Percentiles rank a stretch among this genome's conserved stretches.
phyloP scores from a whole-genome alignment of 2,888 invertebrate genomes.

The Eubasilissa splendida region DNA sequence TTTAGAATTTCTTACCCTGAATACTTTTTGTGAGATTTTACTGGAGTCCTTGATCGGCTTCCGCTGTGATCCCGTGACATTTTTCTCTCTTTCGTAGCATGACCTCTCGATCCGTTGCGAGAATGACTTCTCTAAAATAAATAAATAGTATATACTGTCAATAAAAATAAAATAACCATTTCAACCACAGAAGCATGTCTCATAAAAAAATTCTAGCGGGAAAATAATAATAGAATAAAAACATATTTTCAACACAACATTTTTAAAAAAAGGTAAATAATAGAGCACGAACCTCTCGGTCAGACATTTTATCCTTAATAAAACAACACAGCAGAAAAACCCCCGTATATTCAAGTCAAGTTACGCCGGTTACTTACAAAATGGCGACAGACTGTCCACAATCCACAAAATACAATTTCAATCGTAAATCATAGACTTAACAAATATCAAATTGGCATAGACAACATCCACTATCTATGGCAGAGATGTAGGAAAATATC shows the following conservation, averaged over 20 bases:
- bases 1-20: slow-evolving; percentile 65
- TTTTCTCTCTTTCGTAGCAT: slow-evolving; percentile 64
- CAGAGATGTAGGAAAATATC: no score
- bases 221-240: background rate
- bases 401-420: background rate
- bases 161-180: slow-evolving; percentile 23
- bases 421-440: no score
- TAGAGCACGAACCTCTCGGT: slow-evolving; percentile 45
- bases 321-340: background rate
- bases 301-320: slow-evolving; percentile 44
- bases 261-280: background rate
- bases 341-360: background rate
- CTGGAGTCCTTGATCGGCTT: slow-evolving; percentile 65
- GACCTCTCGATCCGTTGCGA: slow-evolving; percentile 71
- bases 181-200: slow-evolving; percentile 13
- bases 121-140: slow-evolving; percentile 69
- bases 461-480: no score
- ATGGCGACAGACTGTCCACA: slow-evolving; percentile 31
- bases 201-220: slow-evolving; percentile 24
- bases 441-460: no score
- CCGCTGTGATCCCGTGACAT: slow-evolving; percentile 71
- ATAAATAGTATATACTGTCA: slow-evolving; percentile 18
- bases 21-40: slow-evolving; percentile 69
- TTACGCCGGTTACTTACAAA: slow-evolving; percentile 39
- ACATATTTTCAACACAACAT: background rate